These are phyloP conservation scores for Hipposideros larvatus DNA, from an alignment of 2,797 vertebrate species.

Conservation along the genomic window DNA sequence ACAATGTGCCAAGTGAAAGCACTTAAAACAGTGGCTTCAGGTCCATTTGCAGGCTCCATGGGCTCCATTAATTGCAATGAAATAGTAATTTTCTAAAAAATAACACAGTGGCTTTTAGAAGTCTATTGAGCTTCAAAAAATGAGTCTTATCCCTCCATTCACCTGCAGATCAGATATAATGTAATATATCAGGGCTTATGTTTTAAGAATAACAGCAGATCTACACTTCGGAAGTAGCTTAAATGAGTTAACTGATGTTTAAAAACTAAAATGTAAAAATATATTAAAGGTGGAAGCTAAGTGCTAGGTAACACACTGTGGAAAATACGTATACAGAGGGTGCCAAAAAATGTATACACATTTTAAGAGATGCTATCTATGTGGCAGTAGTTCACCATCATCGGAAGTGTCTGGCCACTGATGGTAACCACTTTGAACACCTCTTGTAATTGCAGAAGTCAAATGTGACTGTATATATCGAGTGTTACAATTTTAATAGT, in stretches of 20 bases:
- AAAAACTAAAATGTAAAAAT: constrained; percentile 10
- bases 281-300: background rate
- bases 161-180: constrained; percentile 29
- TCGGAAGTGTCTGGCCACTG: no score
- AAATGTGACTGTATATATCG: no score
- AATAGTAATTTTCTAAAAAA: constrained; percentile 47
- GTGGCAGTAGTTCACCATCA: no score
- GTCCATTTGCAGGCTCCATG: background rate
- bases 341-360: no score
- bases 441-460: no score
- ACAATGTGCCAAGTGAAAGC: background rate
- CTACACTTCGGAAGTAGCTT: constrained; percentile 9
- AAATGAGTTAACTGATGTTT: background rate
- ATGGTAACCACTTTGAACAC: no score
- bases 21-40: background rate
- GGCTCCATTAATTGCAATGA: background rate
- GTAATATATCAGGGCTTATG: background rate
- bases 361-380: no score
- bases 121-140: constrained; percentile 43
- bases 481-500: no score
- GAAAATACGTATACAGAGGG: background rate
- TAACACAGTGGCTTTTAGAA: constrained; percentile 25
- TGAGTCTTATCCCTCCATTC: background rate
- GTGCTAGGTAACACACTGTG: background rate
- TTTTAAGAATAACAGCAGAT: constrained; percentile 22